Evolutionary conservation across 2,888 invertebrate species (phyloP).

Genomic region (Sarcophaga rosellei): DNA sequence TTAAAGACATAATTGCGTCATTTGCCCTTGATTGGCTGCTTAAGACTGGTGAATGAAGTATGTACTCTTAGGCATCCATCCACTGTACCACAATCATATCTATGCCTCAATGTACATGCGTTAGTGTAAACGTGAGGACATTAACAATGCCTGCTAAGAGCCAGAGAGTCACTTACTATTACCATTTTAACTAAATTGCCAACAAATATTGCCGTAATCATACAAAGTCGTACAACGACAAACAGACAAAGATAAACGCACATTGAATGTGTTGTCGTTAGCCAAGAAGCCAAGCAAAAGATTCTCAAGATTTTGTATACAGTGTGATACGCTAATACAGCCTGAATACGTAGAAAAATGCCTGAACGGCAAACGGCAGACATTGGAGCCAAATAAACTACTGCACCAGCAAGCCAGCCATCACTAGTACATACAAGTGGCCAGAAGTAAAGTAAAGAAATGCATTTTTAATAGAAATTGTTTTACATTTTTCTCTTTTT

Average conservation of each 20-base stretch:
- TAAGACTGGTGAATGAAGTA: no score
- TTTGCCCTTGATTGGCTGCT: no score
- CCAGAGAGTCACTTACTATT: slow-evolving; percentile 50
- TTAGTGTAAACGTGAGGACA: background rate
- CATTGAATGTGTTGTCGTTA: background rate
- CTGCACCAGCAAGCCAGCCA: background rate
- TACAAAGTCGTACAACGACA: slow-evolving; percentile 21
- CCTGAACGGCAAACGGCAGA: background rate
- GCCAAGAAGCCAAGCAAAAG: no score
- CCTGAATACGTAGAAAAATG: slow-evolving; percentile 10
- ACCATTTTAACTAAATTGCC: slow-evolving; percentile 59
- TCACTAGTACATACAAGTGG: slow-evolving; percentile 24
- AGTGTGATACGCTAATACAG: background rate
- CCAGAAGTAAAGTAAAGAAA: background rate
- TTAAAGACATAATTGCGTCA: no score
- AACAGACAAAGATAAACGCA: background rate
- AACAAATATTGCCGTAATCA: slow-evolving; percentile 55
- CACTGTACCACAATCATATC: background rate
- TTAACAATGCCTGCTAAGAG: slow-evolving; percentile 14
- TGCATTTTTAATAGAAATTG: slow-evolving; percentile 42
- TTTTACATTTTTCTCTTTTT: no score
- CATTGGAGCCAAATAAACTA: background rate
- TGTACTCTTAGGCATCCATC: no score
- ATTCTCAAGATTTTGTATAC: no score
- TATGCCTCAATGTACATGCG: background rate